Evolutionary conservation across 2,113 vertebrate genomes (phyloP).

Genomic region (Gracilinanus agilis): DNA sequence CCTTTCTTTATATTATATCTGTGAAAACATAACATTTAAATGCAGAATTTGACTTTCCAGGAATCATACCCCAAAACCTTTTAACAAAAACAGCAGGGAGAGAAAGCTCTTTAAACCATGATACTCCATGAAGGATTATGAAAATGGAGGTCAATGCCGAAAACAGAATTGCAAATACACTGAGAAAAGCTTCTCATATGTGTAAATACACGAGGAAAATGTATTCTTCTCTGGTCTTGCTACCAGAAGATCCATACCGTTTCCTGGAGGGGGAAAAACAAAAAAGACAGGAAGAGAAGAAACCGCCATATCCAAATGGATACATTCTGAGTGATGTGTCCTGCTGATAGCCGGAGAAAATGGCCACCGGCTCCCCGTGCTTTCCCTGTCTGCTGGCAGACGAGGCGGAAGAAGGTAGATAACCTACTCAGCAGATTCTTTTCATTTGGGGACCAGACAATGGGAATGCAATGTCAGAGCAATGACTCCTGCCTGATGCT

Average conservation of each 20-base stretch:
- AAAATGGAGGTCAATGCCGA: conserved; percentile 88
- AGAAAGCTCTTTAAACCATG: conserved; percentile 88
- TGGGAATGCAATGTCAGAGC: not conserved
- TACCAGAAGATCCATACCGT: conserved; percentile 83
- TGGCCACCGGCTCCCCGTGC: conserved; percentile 54
- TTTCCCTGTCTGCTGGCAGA: not conserved
- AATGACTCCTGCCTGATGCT: not conserved
- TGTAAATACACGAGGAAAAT: conserved; percentile 87
- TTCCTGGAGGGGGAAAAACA: conserved; percentile 48
- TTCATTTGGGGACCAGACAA: not conserved
- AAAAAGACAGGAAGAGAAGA: conserved; percentile 78
- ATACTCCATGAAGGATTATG: conserved; percentile 90
- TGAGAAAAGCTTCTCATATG: conserved; percentile 86
- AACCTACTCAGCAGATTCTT: not conserved
- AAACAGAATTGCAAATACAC: conserved; percentile 87
- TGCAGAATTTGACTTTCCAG: conserved; percentile 89
- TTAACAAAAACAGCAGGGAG: conserved; percentile 89
- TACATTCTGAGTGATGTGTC: conserved; percentile 76
- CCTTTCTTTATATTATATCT: conserved; percentile 82
- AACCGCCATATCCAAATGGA: conserved; percentile 79
- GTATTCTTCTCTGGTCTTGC: conserved; percentile 84
- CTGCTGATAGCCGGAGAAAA: conserved; percentile 61
- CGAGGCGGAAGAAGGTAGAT: not conserved
- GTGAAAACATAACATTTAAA: conserved; percentile 87
- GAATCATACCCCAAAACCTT: conserved; percentile 87